Evolutionary conservation across 2,797 vertebrate species (phyloP).

Genomic region (Nyctibius grandis): DNA sequence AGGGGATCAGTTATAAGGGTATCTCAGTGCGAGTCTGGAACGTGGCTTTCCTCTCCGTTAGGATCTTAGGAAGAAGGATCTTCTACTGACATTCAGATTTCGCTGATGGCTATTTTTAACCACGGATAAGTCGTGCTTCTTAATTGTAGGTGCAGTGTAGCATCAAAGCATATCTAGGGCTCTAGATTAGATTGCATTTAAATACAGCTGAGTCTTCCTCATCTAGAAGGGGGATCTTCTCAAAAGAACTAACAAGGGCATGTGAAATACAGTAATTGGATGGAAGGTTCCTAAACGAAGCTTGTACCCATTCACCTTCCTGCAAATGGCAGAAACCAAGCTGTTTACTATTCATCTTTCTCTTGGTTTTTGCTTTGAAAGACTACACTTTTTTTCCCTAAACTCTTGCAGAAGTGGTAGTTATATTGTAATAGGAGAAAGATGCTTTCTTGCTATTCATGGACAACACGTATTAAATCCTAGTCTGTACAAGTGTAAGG

Average conservation of each 20-base stretch:
- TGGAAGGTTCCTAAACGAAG: background rate
- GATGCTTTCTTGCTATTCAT: background rate
- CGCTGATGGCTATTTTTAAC: background rate
- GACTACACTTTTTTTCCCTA: fast-evolving
- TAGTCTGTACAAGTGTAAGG: background rate
- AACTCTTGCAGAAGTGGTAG: background rate
- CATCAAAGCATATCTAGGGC: background rate
- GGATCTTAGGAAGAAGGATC: background rate
- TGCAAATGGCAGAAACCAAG: background rate
- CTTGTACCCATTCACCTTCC: background rate
- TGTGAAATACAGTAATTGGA: background rate
- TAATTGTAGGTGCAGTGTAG: background rate
- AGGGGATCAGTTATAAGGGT: background rate
- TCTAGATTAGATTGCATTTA: background rate
- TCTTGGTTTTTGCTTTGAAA: background rate
- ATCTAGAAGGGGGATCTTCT: background rate
- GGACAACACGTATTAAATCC: background rate
- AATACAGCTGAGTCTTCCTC: background rate
- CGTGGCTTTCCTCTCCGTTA: background rate
- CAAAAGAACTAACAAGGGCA: background rate
- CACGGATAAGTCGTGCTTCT: background rate
- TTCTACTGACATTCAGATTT: background rate
- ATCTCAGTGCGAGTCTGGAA: background rate
- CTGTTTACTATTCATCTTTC: background rate
- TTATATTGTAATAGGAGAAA: background rate